phyloP scores from a whole-genome alignment of 1,140 invertebrate species.

The Matsumurasca onukii region DNA sequence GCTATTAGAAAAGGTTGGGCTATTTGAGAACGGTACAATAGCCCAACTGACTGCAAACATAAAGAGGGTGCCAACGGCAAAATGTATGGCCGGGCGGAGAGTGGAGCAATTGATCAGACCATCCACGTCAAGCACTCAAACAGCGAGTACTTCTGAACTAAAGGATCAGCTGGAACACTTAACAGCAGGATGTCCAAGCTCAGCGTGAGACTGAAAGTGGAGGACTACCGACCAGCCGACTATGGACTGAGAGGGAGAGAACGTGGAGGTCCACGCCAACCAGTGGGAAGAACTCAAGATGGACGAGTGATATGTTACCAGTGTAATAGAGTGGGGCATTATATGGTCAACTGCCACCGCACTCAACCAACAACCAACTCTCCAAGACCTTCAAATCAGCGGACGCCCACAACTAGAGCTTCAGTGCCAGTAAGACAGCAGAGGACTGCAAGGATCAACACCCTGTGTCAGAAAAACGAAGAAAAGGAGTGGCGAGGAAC shows the following conservation, averaged over 20 bases:
- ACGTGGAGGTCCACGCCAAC: neutral
- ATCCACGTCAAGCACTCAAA: neutral
- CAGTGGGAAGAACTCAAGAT: neutral
- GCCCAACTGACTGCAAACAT: neutral
- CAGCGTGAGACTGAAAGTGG: neutral
- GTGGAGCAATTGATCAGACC: neutral
- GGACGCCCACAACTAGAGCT: neutral
- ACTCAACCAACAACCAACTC: neutral
- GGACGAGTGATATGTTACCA: neutral
- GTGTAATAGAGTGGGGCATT: neutral
- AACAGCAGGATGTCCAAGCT: neutral
- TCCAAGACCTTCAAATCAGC: neutral
- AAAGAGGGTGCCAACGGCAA: neutral
- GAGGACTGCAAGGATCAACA: neutral
- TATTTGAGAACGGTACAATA: neutral
- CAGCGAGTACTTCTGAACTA: neutral
- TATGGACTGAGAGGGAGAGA: neutral
- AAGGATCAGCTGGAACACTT: neutral
- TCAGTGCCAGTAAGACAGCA: neutral
- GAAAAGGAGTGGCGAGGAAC: neutral
- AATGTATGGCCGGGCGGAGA: neutral
- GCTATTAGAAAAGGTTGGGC: neutral
- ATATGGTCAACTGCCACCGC: neutral
- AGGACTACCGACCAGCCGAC: neutral
- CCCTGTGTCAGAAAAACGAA: neutral